Conservation (phyloP, 2,113 vertebrate species). For the Poecile atricapillus region DNA sequence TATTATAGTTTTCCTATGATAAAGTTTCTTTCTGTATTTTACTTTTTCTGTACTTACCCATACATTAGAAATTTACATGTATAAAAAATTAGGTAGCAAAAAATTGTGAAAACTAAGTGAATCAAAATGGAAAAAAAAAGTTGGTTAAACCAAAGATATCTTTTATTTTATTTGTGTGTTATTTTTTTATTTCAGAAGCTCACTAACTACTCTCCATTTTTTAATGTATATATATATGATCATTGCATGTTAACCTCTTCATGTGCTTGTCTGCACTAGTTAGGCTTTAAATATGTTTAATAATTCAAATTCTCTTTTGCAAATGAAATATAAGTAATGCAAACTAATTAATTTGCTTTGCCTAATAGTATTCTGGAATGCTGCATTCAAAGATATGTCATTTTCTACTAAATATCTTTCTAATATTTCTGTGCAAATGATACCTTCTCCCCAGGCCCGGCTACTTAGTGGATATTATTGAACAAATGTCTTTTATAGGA, state of each 20-base stretch:
- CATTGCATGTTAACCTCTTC: background rate
- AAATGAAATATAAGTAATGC: conserved; percentile 6
- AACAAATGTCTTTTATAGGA: conserved; percentile 57
- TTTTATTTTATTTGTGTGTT: background rate
- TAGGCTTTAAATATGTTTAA: background rate
- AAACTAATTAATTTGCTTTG: conserved; percentile 26
- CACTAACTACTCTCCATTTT: background rate
- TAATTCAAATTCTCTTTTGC: background rate
- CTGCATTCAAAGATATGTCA: conserved; percentile 4
- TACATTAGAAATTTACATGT: background rate
- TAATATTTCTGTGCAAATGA: conserved; percentile 50
- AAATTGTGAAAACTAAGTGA: background rate
- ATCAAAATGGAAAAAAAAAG: background rate
- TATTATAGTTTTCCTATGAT: background rate
- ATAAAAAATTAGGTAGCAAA: background rate
- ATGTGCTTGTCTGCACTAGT: background rate
- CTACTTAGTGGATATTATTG: conserved; percentile 65
- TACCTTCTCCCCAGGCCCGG: conserved; percentile 35
- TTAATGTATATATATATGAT: background rate
- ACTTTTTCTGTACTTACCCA: background rate
- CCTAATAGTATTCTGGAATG: conserved; percentile 3
- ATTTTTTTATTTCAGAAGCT: conserved; percentile 7
- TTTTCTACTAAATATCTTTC: conserved; percentile 61
- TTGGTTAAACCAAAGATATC: background rate
- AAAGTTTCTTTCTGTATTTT: conserved; percentile 9